Evolutionary conservation across 2,888 invertebrate species (phyloP).

Genomic region (Endomychus coccineus): DNA sequence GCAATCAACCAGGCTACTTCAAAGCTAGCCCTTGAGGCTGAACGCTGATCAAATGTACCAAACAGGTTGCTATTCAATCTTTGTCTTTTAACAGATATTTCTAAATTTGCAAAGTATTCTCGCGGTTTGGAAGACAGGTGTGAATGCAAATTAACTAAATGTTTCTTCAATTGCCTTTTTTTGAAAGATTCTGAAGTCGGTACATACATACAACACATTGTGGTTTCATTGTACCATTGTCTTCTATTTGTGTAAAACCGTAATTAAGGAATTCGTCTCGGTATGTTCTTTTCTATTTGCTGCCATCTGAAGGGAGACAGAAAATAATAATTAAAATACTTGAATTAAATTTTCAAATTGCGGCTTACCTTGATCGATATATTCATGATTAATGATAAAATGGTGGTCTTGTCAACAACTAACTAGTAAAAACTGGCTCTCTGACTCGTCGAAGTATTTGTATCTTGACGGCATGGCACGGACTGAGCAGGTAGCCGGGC

Average conservation of each 20-base stretch:
- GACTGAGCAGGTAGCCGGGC: slow-evolving; percentile 16
- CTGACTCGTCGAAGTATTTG: slow-evolving; percentile 14
- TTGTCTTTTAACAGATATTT: slow-evolving; percentile 24
- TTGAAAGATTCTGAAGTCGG: slow-evolving; percentile 20
- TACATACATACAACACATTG: slow-evolving; percentile 25
- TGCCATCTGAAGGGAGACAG: slow-evolving; percentile 20
- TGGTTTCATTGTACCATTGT: slow-evolving; percentile 14
- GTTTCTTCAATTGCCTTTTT: slow-evolving; percentile 21
- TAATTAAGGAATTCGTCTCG: slow-evolving; percentile 21
- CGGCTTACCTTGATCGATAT: slow-evolving; percentile 23
- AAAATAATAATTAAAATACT: slow-evolving; percentile 20
- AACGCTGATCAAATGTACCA: slow-evolving; percentile 18
- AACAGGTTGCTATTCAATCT: slow-evolving; percentile 21
- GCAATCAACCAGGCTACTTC: slow-evolving; percentile 25
- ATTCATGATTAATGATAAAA: slow-evolving; percentile 21
- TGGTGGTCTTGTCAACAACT: slow-evolving; percentile 18
- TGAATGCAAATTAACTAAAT: slow-evolving; percentile 19
- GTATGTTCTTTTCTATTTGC: slow-evolving; percentile 22
- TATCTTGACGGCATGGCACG: slow-evolving; percentile 17
- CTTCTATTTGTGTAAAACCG: slow-evolving; percentile 24
- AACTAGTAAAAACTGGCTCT: slow-evolving; percentile 19
- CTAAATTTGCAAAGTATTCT: slow-evolving; percentile 24
- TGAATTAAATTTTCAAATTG: slow-evolving; percentile 22
- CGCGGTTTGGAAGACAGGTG: slow-evolving; percentile 22
- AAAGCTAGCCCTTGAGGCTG: slow-evolving; percentile 24